phyloP scores from a whole-genome alignment of 2,113 vertebrate species.

The Physeter macrocephalus region DNA sequence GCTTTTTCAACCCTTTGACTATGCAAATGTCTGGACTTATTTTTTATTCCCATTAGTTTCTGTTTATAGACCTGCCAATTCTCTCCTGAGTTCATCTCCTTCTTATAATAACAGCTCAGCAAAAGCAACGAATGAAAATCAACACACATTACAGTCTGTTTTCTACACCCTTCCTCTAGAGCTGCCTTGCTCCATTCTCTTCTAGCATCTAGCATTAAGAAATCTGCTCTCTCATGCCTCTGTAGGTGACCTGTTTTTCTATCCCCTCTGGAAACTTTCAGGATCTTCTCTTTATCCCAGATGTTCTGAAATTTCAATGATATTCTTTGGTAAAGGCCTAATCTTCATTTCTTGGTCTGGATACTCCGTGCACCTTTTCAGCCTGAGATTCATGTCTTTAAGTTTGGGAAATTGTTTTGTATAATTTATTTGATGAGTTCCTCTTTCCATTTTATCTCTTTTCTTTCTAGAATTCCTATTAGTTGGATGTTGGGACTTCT shows the following conservation, averaged over 20 bases:
- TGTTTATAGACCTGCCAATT: background rate
- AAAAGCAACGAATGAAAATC: conserved; percentile 4
- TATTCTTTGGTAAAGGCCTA: background rate
- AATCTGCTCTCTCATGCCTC: background rate
- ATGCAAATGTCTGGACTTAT: background rate
- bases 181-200: background rate
- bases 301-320: background rate
- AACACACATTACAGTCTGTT: background rate
- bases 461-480: background rate
- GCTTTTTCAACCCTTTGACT: conserved; percentile 10
- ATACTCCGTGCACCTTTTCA: background rate
- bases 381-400: background rate
- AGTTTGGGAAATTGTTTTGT: background rate
- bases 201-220: background rate
- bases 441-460: background rate
- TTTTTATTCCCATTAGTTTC: conserved; percentile 3
- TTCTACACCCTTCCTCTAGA: background rate
- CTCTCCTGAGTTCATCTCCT: conserved; percentile 4
- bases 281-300: background rate
- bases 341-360: background rate
- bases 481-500: background rate
- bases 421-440: background rate
- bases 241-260: background rate
- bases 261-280: background rate
- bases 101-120: conserved; percentile 4